Evolutionary conservation across 2,888 invertebrate species (phyloP), one percentile per base, ranked within the genome.

Genomic region (Agapostemon virescens): DNA sequence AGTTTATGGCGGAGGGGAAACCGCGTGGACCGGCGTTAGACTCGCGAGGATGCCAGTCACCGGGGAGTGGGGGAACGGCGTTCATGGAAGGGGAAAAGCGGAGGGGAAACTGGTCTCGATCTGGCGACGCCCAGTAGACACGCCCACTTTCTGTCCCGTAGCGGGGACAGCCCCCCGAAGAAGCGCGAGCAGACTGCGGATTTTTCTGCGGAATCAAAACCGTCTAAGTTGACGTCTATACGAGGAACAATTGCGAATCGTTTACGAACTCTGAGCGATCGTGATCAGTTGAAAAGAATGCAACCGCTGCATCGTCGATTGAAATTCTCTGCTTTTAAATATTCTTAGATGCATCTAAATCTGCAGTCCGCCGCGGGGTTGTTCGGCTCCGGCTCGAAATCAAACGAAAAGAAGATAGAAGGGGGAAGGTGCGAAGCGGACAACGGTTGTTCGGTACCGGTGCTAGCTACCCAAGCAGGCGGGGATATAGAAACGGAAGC

Each of bases 401-500:
- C 11, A 72, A 23, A 78, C 23, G 61, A 70, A 74, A 26, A 20
- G 40, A 45, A 69, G 23, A 78, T 42, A 61, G 40, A 36, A 70
- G 20, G 45, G 42, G 33, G 58, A 26, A 67, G 69, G 38, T 15
- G 15, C 49, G 66, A 38, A 30, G 38, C 38, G 38, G 38, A 11
- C 11, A 63, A 13, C n/a, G 36, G 36, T 52, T 9, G 66, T 2
- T 33, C 33, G 40, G 61, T 64, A 64, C 42, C 42, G 13, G 67
- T 67, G 30, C 67, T 30, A 67, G 63, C 72, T 64, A 55, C 64
- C 52, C 38, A 86, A 84, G 81, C 84, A 83, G 75, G 84, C 82
- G 61, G 70, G 70, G 64, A 58, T n/a, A 66, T 13, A 49, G 23
- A 52, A 79, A 81, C 79, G 42, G 81, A 85, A 84, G 88, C 84